Evolutionary conservation across 2,113 vertebrate species (phyloP), one percentile per base, ranked within the genome.

Genomic region (Cricetomys ansorgei): DNA sequence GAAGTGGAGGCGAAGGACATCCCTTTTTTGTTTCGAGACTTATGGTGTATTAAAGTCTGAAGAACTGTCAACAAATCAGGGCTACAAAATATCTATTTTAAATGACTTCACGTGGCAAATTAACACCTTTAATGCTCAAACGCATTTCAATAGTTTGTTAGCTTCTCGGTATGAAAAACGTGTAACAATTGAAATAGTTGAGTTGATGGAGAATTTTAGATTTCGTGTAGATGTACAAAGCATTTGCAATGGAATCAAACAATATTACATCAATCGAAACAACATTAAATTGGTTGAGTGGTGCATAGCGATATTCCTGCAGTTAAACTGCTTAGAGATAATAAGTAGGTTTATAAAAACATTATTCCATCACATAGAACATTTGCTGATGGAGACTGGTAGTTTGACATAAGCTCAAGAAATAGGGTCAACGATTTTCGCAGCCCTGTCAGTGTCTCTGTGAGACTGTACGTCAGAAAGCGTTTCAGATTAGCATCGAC

Each of bases 71-170:
- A 11, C 57, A 57, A 91, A 91, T 10, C 21, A 83, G 10, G 8
- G 45, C 9, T 57, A 89, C 43, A 89, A 43, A 95, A 77, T 40
- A 9, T 92, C 40, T 81, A 5, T 65, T 87, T 94, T 55, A 93
- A 96, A 86, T 80, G 59, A 25, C 81, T 92, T 50, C 59, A 72
- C 59, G 27, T 76, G 80, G 69, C 11, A 88, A 59, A 79, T 73
- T 62, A 96, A 4, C n/a, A 65, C 59, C 72, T 91, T 76, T 76
- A 89, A 83, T 40, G 50, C 45, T 9, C 0, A 73, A 62, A 88
- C 7, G 67, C 13, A 92, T 79, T 94, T 50, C 6, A 27, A 50
- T 95, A 72, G 72, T 62, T 69, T 48, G 37, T 89, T 96, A 73
- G 50, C 64, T 81, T 92, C 40, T 94, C 19, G 53, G 64, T 23